These are phyloP conservation scores for Synanthedon formicaeformis DNA, from an alignment of 2,888 invertebrate species.

Conservation along the genomic window DNA sequence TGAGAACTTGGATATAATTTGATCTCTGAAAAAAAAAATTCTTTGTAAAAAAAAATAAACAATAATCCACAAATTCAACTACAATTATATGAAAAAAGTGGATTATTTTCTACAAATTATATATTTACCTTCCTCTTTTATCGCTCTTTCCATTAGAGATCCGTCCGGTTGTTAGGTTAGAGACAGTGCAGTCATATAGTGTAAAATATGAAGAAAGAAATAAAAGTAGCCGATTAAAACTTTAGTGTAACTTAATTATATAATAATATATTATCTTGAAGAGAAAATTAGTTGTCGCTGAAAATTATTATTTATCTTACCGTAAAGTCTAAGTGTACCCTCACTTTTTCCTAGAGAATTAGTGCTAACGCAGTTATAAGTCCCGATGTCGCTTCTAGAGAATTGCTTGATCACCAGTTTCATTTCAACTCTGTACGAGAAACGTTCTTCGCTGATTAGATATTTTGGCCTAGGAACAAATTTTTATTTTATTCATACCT, in stretches of 20 bases:
- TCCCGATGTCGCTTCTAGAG: constrained; percentile 1
- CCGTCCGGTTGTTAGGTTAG: no score
- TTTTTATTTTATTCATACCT: no score
- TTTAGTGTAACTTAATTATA: no score
- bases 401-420: constrained; percentile 2
- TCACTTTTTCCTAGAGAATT: constrained; percentile 76
- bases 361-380: constrained; percentile 49
- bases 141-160: no score
- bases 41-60: background rate
- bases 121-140: no score
- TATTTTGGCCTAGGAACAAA: constrained; percentile 2
- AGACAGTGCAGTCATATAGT: no score
- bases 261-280: no score
- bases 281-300: background rate
- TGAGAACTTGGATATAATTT: constrained; percentile 37
- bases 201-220: no score
- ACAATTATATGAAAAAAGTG: no score
- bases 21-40: constrained; percentile 29
- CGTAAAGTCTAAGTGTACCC: constrained; percentile 72
- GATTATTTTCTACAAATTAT: no score
- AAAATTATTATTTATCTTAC: constrained; percentile 1
- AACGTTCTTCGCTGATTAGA: constrained; percentile 1
- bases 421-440: constrained; percentile 4
- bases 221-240: no score
- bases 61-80: no score